These are phyloP conservation scores for Acanthisitta chloris DNA, from an alignment of 2,113 vertebrate genomes.

Conservation along the genomic window DNA sequence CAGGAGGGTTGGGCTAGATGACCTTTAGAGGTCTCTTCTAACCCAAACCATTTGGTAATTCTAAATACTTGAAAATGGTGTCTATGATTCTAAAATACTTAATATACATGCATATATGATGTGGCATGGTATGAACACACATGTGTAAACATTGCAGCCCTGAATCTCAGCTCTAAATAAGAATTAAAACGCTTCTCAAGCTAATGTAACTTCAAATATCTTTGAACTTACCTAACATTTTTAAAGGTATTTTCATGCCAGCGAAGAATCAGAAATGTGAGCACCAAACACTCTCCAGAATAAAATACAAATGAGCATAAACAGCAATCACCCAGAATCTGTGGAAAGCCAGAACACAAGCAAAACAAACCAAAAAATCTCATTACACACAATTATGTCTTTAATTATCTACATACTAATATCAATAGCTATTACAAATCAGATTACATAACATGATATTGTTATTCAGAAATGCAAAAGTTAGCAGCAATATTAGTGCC, in stretches of 20 bases:
- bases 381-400: neutral
- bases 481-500: neutral
- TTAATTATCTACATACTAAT: neutral
- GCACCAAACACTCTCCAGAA: slow-evolving; percentile 73
- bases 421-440: neutral
- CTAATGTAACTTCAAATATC: neutral
- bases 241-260: slow-evolving; percentile 78
- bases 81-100: too few species aligned
- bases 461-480: neutral
- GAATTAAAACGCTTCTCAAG: neutral
- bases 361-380: neutral
- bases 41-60: too few species aligned
- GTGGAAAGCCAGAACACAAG: neutral
- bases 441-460: neutral
- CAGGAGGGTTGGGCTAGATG: too few species aligned
- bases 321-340: slow-evolving; percentile 87
- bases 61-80: too few species aligned
- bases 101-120: too few species aligned
- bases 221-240: slow-evolving; percentile 70
- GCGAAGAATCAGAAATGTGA: slow-evolving; percentile 82
- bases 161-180: neutral
- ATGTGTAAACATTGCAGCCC: neutral
- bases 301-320: slow-evolving; percentile 87
- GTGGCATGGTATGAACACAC: neutral
- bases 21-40: too few species aligned